Conservation (phyloP, 2,113 vertebrate species). For the Numenius arquata region DNA sequence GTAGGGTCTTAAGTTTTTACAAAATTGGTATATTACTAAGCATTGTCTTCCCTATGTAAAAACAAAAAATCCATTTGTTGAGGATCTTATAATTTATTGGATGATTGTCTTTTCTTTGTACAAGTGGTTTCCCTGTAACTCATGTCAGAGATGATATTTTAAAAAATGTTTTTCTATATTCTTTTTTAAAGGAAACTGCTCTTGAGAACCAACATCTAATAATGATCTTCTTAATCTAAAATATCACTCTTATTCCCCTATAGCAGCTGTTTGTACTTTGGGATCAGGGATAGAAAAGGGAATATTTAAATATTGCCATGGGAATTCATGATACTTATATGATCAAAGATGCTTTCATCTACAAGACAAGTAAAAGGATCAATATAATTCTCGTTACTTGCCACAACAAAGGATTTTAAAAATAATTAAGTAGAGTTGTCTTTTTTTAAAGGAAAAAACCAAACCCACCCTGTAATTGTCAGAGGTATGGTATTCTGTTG, state of each 20-base stretch:
- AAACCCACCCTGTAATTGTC: neutral
- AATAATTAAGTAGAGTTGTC: neutral
- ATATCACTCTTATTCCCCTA: neutral
- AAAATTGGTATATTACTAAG: neutral
- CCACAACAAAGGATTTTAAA: conserved; percentile 2
- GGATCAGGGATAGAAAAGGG: neutral
- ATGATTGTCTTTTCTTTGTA: neutral
- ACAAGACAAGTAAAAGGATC: neutral
- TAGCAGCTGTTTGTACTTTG: neutral
- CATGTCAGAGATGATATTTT: neutral
- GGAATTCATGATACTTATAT: neutral
- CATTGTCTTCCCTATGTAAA: neutral
- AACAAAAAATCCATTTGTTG: neutral
- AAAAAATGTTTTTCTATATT: neutral
- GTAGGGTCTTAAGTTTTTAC: neutral
- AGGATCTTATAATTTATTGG: neutral
- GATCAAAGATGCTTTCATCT: conserved; percentile 37
- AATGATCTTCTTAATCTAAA: neutral
- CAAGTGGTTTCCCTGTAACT: neutral
- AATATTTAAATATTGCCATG: neutral
- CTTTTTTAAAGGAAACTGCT: neutral
- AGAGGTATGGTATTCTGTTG: neutral
- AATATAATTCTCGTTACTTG: neutral
- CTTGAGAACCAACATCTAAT: neutral
- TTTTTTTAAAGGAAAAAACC: neutral